Evolutionary conservation across 2,113 vertebrate genomes (phyloP).

Genomic region (Protomyctophum bolini): DNA sequence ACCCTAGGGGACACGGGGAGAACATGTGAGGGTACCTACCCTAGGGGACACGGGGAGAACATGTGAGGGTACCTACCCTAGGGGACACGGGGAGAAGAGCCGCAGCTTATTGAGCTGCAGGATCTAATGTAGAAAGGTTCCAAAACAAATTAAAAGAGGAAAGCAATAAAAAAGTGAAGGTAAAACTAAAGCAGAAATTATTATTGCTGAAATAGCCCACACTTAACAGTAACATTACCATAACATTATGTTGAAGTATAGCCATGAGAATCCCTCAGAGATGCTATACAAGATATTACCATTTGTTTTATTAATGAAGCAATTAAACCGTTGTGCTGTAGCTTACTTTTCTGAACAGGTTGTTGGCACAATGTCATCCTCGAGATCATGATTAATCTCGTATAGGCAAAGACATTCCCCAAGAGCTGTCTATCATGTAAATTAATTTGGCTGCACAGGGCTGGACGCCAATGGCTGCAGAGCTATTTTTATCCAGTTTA

Average conservation of each 20-base stretch:
- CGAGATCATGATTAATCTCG: neutral
- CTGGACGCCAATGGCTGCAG: too few relatives aligned
- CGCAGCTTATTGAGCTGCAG: neutral
- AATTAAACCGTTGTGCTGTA: neutral
- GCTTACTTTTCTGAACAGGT: neutral
- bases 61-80: too few relatives aligned
- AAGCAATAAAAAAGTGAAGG: neutral
- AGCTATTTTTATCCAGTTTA: too few relatives aligned
- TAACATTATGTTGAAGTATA: neutral
- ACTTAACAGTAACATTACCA: conserved; percentile 1
- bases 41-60: too few relatives aligned
- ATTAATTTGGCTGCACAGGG: neutral
- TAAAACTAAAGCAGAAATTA: neutral
- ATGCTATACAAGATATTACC: neutral
- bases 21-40: too few relatives aligned
- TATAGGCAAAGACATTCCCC: neutral
- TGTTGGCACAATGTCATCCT: conserved; percentile 1
- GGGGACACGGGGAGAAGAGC: too few relatives aligned
- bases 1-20: too few relatives aligned
- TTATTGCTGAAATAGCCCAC: neutral
- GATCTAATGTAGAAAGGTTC: neutral
- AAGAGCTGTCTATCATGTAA: neutral
- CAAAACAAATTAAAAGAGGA: neutral
- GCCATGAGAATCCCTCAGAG: neutral
- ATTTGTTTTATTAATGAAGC: neutral